These are phyloP conservation scores for Aldabrachelys gigantea DNA, from an alignment of 2,113 vertebrate species.

Conservation along the genomic window DNA sequence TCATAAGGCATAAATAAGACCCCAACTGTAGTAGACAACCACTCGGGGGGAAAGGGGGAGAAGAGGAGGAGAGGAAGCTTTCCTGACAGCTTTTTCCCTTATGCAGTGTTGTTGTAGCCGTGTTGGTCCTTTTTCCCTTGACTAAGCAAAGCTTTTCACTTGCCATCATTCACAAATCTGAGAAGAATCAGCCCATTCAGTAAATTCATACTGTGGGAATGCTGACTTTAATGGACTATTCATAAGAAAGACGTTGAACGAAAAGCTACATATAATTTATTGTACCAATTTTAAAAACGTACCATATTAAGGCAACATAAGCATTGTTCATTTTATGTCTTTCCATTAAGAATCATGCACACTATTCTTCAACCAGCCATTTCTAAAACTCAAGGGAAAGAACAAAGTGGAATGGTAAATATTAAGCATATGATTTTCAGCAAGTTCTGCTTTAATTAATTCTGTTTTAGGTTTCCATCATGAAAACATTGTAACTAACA, in stretches of 20 bases:
- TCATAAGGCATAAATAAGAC: background rate
- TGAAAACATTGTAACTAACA: constrained; percentile 20
- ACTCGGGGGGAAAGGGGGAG: background rate
- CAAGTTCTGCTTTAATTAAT: constrained; percentile 37
- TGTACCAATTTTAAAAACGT: constrained; percentile 41
- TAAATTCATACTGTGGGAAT: constrained; percentile 38
- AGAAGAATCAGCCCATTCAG: constrained; percentile 52
- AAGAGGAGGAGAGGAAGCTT: background rate
- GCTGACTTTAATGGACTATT: constrained; percentile 36
- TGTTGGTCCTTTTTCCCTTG: background rate
- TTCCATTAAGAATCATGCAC: constrained; percentile 40
- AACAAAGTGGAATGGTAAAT: constrained; percentile 53
- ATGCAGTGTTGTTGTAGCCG: background rate
- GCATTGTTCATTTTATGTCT: constrained; percentile 45
- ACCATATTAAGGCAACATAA: constrained; percentile 56
- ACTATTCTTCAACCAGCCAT: constrained; percentile 36
- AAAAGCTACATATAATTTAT: constrained; percentile 70
- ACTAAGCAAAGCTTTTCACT: constrained; percentile 22
- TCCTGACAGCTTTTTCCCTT: background rate
- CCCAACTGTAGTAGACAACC: background rate
- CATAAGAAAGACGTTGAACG: constrained; percentile 42
- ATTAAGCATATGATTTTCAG: constrained; percentile 57
- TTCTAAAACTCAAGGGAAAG: constrained; percentile 42
- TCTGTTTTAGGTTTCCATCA: constrained; percentile 22
- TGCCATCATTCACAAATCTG: constrained; percentile 42